Evolutionary conservation across 2,113 vertebrate species (phyloP), one percentile per base, ranked within the genome.

Genomic region (Coptodon rendalli): DNA sequence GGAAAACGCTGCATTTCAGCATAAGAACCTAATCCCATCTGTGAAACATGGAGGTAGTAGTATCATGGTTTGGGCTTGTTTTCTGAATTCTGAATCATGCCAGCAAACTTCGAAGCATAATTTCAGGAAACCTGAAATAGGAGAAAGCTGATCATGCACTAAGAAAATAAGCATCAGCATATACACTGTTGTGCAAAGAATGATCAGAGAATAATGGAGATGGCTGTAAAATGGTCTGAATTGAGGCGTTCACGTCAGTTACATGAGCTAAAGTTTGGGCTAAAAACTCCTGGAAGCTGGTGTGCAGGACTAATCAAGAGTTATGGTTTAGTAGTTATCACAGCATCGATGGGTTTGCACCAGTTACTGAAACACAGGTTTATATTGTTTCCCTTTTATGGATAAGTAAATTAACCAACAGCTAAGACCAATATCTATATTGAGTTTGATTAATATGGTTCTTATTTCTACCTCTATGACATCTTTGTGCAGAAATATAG

Each of bases 51-150:
- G 40, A 27, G 38, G 66, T 22, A 43, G 66, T 1, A 24, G 38
- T 24, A 24, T 71, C 13, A 1, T 45, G 66, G 66, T 73, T 45
- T 71, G 66, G 66, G 66, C 66, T 16, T 73, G 66, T 45, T 73
- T 68, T 38, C 34, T 13, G 61, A 66, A 66, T 66, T 66, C 10
- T 36, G 34, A 71, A 24, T 71, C 63, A 14, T 0, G 36, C 3
- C 36, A 71, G 5, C n/a, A 71, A 71, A 71, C 1, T 9, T 24
- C 0, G 1, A 24, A 43, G 36, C n/a, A 43, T 22, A 43, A 71
- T 43, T 71, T 71, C 63, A 71, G 36, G 12, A 73, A 73, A 17
- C 38, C 1, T 73, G 13, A 73, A 73, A 45, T 6, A 16, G 38
- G 38, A 45, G 12, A 73, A 73, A 45, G 68, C 45, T 0, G 2